Percentiles rank a stretch among this genome's conserved stretches.
phyloP scores from a whole-genome alignment of 1,140 invertebrate genomes.

The Rhopalosiphum maidis region DNA sequence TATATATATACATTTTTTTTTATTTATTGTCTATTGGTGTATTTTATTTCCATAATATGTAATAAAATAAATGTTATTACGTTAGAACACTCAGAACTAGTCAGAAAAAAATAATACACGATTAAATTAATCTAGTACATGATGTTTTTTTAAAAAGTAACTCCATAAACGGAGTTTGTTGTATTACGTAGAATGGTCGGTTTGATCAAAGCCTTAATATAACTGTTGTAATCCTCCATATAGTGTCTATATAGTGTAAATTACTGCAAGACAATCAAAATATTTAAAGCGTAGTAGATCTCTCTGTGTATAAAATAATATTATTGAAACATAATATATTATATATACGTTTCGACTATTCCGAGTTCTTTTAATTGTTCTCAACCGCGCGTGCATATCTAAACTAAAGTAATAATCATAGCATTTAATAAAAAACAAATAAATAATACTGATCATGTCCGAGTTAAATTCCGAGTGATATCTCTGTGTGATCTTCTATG shows the following conservation, averaged over 20 bases:
- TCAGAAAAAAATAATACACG: not conserved
- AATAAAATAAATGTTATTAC: not conserved
- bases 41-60: not conserved
- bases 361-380: not conserved
- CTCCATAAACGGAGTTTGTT: not conserved
- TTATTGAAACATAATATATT: not conserved
- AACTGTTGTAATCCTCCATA: not conserved
- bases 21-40: not conserved
- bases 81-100: not conserved
- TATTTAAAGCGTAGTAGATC: not conserved
- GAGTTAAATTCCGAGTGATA: not conserved
- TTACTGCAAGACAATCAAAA: not conserved
- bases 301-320: not conserved
- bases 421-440: not conserved
- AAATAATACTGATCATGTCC: not conserved
- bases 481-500: not conserved
- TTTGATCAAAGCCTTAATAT: not conserved
- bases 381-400: too few species aligned
- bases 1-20: not conserved
- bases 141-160: not conserved
- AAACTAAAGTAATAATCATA: not conserved
- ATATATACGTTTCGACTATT: not conserved
- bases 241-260: not conserved
- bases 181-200: not conserved
- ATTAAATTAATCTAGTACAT: not conserved